A percentile compares a stretch with the other conserved stretches of the same genome.
Evolutionary conservation across 2,113 vertebrate genomes (phyloP).

Genomic region (Camelus dromedarius): DNA sequence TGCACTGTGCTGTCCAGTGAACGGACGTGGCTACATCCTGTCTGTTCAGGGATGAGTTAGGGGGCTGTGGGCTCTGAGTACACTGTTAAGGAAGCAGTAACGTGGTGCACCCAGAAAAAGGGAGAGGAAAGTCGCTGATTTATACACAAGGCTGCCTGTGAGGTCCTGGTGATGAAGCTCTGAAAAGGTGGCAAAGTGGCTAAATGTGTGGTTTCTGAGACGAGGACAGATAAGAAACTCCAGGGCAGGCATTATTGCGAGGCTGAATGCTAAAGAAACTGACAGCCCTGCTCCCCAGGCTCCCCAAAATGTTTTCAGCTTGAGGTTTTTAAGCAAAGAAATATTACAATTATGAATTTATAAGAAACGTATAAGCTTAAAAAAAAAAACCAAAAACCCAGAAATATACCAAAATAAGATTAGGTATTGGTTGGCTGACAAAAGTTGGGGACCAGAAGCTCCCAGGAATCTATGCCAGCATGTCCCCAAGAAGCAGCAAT

Average conservation of each 20-base stretch:
- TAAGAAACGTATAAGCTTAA: background rate
- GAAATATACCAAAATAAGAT: too few species aligned
- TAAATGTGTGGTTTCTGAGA: background rate
- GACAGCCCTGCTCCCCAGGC: background rate
- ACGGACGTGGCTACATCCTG: too few species aligned
- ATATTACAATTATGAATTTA: background rate
- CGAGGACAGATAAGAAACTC: background rate
- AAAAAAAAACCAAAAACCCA: background rate
- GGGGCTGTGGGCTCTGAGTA: too few species aligned
- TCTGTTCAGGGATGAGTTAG: background rate
- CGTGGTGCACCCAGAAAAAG: background rate
- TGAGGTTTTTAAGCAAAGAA: background rate
- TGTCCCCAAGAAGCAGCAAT: background rate
- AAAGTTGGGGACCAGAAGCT: background rate
- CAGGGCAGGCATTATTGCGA: background rate
- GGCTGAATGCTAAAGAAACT: background rate
- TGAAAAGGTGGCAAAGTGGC: background rate
- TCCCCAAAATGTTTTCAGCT: background rate
- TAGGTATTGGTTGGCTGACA: too few species aligned
- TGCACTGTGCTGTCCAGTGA: background rate
- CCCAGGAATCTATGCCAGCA: background rate
- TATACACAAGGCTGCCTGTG: fast-evolving
- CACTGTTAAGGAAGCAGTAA: background rate
- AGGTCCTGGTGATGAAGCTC: background rate
- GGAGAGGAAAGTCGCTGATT: background rate